phyloP scores from a whole-genome alignment of 2,888 invertebrate genomes.

The Acanthococcus lagerstroemiae region DNA sequence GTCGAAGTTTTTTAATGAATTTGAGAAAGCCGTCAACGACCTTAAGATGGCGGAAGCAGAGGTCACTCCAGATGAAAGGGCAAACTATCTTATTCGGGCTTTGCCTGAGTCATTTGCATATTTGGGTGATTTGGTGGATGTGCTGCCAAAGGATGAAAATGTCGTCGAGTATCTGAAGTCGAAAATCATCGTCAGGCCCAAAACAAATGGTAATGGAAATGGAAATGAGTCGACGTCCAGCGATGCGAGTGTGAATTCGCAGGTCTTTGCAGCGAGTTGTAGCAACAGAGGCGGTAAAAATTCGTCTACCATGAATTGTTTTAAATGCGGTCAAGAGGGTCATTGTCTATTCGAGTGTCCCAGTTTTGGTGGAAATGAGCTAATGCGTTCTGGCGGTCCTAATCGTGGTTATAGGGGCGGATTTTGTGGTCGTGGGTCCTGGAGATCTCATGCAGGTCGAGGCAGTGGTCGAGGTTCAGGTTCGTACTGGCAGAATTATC shows the following conservation, averaged over 20 bases:
- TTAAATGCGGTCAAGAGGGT: not conserved
- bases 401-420: not conserved
- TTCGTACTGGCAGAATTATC: not conserved
- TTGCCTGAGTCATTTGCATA: constrained; percentile 36
- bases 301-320: not conserved
- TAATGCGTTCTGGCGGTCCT: not conserved
- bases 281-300: not conserved
- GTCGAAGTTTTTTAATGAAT: not conserved
- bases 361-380: not conserved
- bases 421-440: too few species aligned
- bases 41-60: constrained; percentile 37
- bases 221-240: constrained; percentile 5
- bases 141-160: too few species aligned
- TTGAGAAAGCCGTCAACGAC: constrained; percentile 36
- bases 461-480: not conserved
- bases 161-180: constrained; percentile 37
- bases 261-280: not conserved
- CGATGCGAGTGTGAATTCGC: not conserved
- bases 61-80: too few species aligned
- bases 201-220: constrained; percentile 31
- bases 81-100: constrained; percentile 37
- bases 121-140: constrained; percentile 37
- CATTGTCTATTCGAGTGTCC: not conserved
- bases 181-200: constrained; percentile 35
- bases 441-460: not conserved